A percentile compares a stretch with the other conserved stretches of the same genome.
phyloP scores from a whole-genome alignment of 30 jellyfish, hydroid and myxozoan genomes.

The Hydra vulgaris region DNA sequence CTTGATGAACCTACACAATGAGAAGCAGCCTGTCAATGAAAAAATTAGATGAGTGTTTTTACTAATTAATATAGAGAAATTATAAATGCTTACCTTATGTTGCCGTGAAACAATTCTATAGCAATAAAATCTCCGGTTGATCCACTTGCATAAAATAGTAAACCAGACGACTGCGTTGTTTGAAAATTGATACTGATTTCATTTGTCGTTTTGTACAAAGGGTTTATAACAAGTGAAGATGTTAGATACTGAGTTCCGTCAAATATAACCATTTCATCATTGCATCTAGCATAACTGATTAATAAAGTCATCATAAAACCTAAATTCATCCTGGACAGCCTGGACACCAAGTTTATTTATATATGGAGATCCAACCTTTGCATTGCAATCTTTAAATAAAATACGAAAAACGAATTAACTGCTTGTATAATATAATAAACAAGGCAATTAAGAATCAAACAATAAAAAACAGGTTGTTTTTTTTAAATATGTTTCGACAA shows the following conservation, averaged over 20 bases:
- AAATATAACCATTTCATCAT: conserved; percentile 9
- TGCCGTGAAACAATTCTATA: conserved; percentile 24
- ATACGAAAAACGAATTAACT: too few relatives aligned
- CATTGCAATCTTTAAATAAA: not conserved
- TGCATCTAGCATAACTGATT: not conserved
- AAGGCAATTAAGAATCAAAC: too few relatives aligned
- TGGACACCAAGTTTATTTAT: too few relatives aligned
- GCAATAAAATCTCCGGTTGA: conserved; percentile 30
- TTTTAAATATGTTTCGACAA: too few relatives aligned
- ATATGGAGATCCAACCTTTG: not conserved
- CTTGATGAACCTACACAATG: too few relatives aligned
- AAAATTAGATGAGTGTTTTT: too few relatives aligned
- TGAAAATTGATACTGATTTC: not conserved
- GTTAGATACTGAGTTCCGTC: conserved; percentile 28
- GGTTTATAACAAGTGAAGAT: conserved; percentile 3
- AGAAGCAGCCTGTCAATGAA: too few relatives aligned
- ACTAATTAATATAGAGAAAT: too few relatives aligned
- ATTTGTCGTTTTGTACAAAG: not conserved
- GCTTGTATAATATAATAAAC: too few relatives aligned
- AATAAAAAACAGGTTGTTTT: too few relatives aligned
- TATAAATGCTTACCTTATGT: conserved; percentile 31
- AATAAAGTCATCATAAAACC: not conserved
- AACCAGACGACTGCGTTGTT: conserved; percentile 23
- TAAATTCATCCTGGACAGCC: too few relatives aligned
- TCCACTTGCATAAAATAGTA: conserved; percentile 32